A percentile compares a stretch with the other conserved stretches of the same genome.
Evolutionary conservation across 2,113 vertebrate species (phyloP).

Genomic region (Pithys albifrons): DNA sequence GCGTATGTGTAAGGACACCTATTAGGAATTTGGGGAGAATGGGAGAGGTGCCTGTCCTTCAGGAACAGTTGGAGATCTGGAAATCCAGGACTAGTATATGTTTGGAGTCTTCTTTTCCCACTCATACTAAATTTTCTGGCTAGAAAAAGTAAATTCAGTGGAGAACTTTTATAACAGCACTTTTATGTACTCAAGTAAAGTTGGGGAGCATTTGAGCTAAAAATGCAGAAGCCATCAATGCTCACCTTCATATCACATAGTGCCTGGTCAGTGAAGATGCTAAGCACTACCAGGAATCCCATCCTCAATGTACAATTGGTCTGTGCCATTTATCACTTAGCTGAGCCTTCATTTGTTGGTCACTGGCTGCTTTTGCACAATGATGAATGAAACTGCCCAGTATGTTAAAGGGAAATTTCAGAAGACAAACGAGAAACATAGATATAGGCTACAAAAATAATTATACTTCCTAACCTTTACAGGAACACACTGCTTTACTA

Average conservation of each 20-base stretch:
- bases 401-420: not conserved
- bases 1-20: not conserved
- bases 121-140: not conserved
- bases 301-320: not conserved
- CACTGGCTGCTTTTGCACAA: not conserved
- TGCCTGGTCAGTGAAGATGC: not conserved
- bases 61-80: not conserved
- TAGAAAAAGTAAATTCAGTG: not conserved
- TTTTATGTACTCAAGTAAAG: not conserved
- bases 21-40: not conserved
- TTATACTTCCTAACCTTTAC: not conserved
- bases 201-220: not conserved
- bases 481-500: not conserved
- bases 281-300: not conserved
- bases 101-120: not conserved
- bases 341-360: not conserved
- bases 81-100: not conserved
- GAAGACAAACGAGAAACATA: not conserved
- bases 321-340: not conserved
- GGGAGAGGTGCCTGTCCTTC: not conserved
- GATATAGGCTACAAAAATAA: not conserved
- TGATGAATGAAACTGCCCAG: not conserved
- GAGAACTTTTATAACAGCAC: not conserved
- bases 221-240: not conserved
- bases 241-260: not conserved